These are phyloP conservation scores for Cisticola juncidis DNA, from an alignment of 2,113 vertebrate species.

Conservation along the genomic window DNA sequence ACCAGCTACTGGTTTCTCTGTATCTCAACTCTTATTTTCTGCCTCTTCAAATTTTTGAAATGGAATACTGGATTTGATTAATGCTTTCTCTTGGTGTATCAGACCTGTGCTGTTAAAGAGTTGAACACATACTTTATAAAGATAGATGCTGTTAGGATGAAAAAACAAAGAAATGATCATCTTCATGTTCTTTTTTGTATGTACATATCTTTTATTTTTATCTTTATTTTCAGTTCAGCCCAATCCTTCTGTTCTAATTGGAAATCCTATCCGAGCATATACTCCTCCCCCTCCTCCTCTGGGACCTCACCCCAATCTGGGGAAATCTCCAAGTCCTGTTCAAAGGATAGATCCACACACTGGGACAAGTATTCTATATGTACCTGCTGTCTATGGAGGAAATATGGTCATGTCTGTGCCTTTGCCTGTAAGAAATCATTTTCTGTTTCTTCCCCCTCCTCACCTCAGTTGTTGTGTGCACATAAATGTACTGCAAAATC, in stretches of 20 bases:
- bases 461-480: background rate
- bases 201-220: background rate
- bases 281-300: constrained; percentile 87
- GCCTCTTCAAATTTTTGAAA: background rate
- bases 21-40: background rate
- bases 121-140: background rate
- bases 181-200: background rate
- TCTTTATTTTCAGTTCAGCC: constrained; percentile 85
- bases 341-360: constrained; percentile 98
- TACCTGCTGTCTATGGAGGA: constrained; percentile 97
- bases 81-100: background rate
- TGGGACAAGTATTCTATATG: constrained; percentile 96
- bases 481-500: background rate
- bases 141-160: background rate
- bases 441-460: background rate
- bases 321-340: constrained; percentile 98
- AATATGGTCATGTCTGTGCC: constrained; percentile 99
- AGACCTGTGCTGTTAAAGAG: background rate
- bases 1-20: background rate
- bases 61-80: background rate
- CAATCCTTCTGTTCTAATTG: constrained; percentile 92
- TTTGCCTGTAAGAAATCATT: constrained; percentile 86
- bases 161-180: background rate
- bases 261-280: constrained; percentile 94
- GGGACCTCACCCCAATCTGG: constrained; percentile 86